phyloP scores from a whole-genome alignment of 2,797 vertebrate genomes.

The Manis javanica region DNA sequence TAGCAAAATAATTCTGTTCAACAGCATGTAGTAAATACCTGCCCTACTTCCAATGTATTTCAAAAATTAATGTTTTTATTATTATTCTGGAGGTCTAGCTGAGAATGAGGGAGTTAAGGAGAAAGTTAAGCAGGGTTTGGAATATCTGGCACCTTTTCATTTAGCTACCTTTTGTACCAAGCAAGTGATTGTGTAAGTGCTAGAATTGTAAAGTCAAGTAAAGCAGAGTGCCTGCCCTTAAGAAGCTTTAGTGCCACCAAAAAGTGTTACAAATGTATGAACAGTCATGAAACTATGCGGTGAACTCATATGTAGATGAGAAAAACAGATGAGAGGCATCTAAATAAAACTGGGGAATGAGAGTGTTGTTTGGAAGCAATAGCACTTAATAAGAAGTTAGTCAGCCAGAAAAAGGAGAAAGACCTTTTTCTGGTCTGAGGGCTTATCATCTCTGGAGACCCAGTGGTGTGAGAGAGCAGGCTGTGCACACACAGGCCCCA shows the following conservation, averaged over 20 bases:
- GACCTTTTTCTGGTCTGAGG: neutral
- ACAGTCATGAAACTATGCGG: neutral
- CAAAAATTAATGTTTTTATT: neutral
- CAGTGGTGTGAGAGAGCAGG: neutral
- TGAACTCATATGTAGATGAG: neutral
- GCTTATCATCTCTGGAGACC: neutral
- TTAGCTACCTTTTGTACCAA: neutral
- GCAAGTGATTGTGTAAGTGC: neutral
- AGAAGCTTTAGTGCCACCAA: neutral
- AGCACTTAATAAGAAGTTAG: neutral
- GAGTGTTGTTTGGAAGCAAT: neutral
- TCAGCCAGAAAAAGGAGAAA: neutral
- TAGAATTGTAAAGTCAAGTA: neutral
- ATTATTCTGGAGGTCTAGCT: neutral
- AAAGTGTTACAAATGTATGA: neutral
- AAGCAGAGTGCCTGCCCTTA: neutral
- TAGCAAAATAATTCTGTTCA: neutral
- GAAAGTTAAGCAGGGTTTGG: neutral
- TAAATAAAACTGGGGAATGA: neutral
- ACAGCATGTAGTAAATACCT: neutral
- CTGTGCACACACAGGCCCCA: neutral
- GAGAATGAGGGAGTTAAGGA: neutral
- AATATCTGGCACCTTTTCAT: neutral
- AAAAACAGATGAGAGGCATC: neutral
- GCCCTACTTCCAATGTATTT: neutral